Base-by-base conservation (phyloP, 2,797 vertebrate species). In the Oophaga sylvatica region DNA sequence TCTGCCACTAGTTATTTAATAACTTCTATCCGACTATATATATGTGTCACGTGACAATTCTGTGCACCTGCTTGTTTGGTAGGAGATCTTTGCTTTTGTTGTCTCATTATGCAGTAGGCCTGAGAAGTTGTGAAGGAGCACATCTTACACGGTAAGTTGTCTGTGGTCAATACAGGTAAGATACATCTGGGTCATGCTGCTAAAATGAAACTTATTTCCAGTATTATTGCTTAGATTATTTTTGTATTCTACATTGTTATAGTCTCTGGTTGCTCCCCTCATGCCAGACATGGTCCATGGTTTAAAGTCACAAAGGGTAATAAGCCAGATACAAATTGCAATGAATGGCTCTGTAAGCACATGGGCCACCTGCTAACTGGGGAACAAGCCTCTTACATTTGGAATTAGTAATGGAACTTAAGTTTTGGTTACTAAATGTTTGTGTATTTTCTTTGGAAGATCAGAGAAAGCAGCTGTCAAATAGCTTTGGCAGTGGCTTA, bases 1-100 rank as follows among this genome's bases (percentile, higher is more conserved):
- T 59, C 83, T 78, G 84, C 78, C 75, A 89, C 63, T 83, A 26
- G 57, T 73, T 83, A 29, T 57, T 84, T 31, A 48, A 60, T 77
- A 53, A 57, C 53, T 48, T 78, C 22, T 31, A 63, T 59, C 4
- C 60, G 20, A 71, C 63, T 29, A 68, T 65, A 79, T 53, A 22
- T 1, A 22, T 41, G 57, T 76, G 56, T 41, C 48, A 86, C 63
- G 5, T 78, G 59, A 22, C 31, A 71, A 67, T 62, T 26, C 31
- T 35, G 48, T 68, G 63, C 81, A 87, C 53, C 26, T 59, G 62
- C 71, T 79, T 78, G 48, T 80, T 73, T 86, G 85, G 15, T 71
- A 26, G 26, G 53, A n/a, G 9, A 68, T 56, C 19, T 16, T 56
- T 68, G 31, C 57, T 65, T 78, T 53, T 73, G 31, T n/a, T 26